phyloP scores from a whole-genome alignment of 2,888 invertebrate genomes.

The Pristionchus mayeri region DNA sequence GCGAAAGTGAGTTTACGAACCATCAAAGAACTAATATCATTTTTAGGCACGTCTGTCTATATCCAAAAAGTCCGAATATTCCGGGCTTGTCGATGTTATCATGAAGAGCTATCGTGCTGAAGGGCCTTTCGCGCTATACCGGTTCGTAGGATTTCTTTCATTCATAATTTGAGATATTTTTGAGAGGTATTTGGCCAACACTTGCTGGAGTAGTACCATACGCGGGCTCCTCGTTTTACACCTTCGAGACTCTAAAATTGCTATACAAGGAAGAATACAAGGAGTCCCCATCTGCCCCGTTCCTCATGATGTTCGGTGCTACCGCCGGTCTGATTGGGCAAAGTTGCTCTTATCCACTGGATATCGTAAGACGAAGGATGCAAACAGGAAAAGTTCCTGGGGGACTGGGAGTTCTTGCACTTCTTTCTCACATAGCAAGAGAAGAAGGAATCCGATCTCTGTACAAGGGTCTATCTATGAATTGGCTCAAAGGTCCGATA shows the following conservation, averaged over 20 bases:
- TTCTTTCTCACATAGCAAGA: slow-evolving; percentile 84
- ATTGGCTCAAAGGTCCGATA: slow-evolving; percentile 89
- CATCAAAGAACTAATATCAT: not conserved
- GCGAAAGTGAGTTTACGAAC: slow-evolving; percentile 83
- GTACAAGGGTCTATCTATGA: slow-evolving; percentile 99
- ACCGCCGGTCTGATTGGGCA: slow-evolving; percentile 93
- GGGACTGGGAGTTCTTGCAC: slow-evolving; percentile 59
- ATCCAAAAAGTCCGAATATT: slow-evolving; percentile 86
- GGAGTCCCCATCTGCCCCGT: slow-evolving; percentile 40
- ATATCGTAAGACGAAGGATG: slow-evolving; percentile 85
- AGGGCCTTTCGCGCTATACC: slow-evolving; percentile 68
- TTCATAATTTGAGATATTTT: slow-evolving; percentile 80
- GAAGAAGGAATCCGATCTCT: slow-evolving; percentile 91
- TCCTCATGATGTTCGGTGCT: slow-evolving; percentile 88
- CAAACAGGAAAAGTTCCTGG: slow-evolving; percentile 72
- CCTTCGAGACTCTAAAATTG: slow-evolving; percentile 93
- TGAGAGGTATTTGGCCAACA: slow-evolving; percentile 82
- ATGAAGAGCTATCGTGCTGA: slow-evolving; percentile 68
- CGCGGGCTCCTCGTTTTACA: slow-evolving; percentile 96
- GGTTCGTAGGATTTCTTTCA: slow-evolving; percentile 62
- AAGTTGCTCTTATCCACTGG: slow-evolving; percentile 94
- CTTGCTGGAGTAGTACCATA: slow-evolving; percentile 94
- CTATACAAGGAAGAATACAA: slow-evolving; percentile 80
- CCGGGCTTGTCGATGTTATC: slow-evolving; percentile 66
- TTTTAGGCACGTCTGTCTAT: slow-evolving; percentile 89